Percentiles rank a stretch among this genome's conserved stretches.
These are phyloP conservation scores for Exocentrus adspersus DNA, from an alignment of 2,888 invertebrate genomes.

Conservation along the genomic window DNA sequence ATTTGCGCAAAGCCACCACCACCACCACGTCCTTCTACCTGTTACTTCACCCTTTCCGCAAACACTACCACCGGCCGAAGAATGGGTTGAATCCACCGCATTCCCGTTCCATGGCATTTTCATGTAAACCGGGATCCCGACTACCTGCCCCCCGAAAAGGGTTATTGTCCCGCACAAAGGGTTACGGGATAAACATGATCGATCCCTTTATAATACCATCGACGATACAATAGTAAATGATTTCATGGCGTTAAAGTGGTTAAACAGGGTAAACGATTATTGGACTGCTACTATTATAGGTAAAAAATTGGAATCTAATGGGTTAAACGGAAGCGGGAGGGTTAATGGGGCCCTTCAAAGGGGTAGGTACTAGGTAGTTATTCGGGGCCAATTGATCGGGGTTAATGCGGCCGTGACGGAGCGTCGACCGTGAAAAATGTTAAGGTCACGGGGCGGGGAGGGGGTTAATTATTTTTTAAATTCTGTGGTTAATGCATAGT, in stretches of 20 bases:
- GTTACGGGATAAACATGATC: constrained; percentile 54
- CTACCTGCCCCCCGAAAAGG: constrained; percentile 46
- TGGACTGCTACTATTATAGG: constrained; percentile 21
- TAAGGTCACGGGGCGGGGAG: too few species aligned
- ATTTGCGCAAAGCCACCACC: constrained; percentile 12
- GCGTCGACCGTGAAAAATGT: too few species aligned
- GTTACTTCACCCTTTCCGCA: constrained; percentile 21
- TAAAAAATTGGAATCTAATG: constrained; percentile 30
- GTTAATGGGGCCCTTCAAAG: background rate
- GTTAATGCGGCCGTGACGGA: too few species aligned
- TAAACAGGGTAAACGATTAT: constrained; percentile 39
- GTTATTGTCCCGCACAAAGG: constrained; percentile 49
- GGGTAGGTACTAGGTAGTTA: constrained; percentile 4
- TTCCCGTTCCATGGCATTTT: constrained; percentile 31
- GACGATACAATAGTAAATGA: constrained; percentile 46
- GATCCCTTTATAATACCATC: constrained; percentile 49
- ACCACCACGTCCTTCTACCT: constrained; percentile 31
- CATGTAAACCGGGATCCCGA: constrained; percentile 6
- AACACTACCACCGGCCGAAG: constrained; percentile 26
- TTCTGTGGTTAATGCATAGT: too few species aligned
- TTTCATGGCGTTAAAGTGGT: constrained; percentile 46
- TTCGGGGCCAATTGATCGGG: too few species aligned
- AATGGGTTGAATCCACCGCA: constrained; percentile 39
- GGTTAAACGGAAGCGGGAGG: constrained; percentile 1
- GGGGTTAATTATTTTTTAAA: too few species aligned